phyloP scores from a whole-genome alignment of 2,888 invertebrate species.

The Leptodirus hochenwartii region DNA sequence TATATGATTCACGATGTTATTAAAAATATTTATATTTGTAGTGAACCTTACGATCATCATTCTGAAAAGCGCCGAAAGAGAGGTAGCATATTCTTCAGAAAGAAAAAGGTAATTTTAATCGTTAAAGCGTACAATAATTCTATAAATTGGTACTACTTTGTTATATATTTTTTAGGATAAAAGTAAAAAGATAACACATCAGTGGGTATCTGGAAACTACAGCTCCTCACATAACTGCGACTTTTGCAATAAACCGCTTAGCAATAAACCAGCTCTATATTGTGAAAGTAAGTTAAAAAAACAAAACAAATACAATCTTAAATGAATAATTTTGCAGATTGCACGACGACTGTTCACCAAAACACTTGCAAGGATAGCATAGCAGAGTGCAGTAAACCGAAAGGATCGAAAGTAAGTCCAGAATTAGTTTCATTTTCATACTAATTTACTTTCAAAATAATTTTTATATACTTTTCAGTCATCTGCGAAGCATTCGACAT shows the following conservation, averaged over 20 bases:
- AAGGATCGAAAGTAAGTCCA: constrained; percentile 37
- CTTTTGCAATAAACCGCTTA: constrained; percentile 59
- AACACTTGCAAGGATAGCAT: constrained; percentile 79
- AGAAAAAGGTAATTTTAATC: constrained; percentile 50
- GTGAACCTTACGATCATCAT: constrained; percentile 41
- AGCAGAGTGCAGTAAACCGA: constrained; percentile 61
- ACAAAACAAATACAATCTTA: constrained; percentile 3
- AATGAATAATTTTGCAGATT: constrained; percentile 36
- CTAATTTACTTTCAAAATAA: neutral
- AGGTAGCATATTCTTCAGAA: constrained; percentile 79
- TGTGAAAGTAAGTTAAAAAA: constrained; percentile 53
- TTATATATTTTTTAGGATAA: constrained; percentile 39
- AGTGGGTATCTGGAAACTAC: constrained; percentile 52
- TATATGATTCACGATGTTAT: too few species aligned
- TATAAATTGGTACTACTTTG: constrained; percentile 10
- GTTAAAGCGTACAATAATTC: constrained; percentile 3
- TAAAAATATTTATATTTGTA: constrained; percentile 7
- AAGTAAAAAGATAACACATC: constrained; percentile 53
- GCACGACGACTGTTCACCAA: constrained; percentile 73
- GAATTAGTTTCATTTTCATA: neutral
- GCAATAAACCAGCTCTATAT: constrained; percentile 65
- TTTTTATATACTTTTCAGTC: neutral
- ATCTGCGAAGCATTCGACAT: neutral
- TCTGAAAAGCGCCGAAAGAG: constrained; percentile 74
- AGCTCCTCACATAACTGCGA: constrained; percentile 50